Evolutionary conservation across 2,113 vertebrate genomes (phyloP).

Genomic region (Hucho hucho): DNA sequence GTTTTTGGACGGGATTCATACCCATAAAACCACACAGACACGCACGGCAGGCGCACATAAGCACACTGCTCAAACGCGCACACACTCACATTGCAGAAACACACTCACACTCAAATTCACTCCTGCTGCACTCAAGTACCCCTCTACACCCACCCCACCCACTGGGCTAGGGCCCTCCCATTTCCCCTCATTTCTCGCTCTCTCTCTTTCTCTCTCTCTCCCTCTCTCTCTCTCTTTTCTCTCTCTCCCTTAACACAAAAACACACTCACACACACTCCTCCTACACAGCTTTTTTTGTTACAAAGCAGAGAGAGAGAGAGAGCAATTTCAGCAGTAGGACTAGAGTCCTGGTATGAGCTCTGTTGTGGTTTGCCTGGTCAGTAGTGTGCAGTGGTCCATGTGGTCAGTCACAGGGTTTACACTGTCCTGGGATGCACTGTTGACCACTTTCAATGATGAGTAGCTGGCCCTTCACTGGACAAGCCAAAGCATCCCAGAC

Average conservation of each 20-base stretch:
- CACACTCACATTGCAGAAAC: constrained; percentile 4
- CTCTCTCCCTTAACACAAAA: constrained; percentile 2
- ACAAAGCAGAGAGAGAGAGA: background rate
- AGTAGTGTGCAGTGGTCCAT: background rate
- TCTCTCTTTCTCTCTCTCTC: background rate
- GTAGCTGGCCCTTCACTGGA: background rate
- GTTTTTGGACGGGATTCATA: background rate
- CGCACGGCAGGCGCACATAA: background rate
- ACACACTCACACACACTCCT: background rate
- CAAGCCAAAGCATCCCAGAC: background rate
- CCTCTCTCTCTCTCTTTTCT: background rate
- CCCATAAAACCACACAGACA: background rate
- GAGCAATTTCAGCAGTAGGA: background rate
- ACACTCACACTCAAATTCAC: too few relatives aligned
- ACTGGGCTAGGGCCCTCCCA: background rate
- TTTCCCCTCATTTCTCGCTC: background rate
- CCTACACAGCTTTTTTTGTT: background rate
- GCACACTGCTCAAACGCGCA: background rate
- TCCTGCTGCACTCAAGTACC: background rate
- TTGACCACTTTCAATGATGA: background rate
- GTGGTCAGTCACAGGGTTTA: background rate
- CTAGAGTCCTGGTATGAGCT: background rate
- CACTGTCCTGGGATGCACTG: background rate
- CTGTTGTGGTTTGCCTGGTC: background rate
- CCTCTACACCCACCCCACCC: background rate